Evolutionary conservation across 1,140 invertebrate species (phyloP), one percentile per base, ranked within the genome.

Genomic region (Temnothorax nylanderi): DNA sequence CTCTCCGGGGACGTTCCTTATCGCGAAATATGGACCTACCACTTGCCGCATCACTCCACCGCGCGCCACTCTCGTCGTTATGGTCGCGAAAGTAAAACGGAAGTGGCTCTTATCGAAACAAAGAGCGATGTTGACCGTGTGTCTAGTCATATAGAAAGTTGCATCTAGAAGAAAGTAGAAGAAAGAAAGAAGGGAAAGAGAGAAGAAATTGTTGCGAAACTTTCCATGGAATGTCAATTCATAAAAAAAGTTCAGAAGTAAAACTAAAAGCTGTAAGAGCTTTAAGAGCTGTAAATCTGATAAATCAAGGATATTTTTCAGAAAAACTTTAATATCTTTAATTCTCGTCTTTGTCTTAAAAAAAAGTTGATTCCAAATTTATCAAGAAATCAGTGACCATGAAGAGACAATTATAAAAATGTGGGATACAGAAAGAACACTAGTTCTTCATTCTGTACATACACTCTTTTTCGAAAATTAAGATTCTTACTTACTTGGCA

Each of bases 71-170:
- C 80, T 47, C 18, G 54, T 84, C 69, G 69, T 75, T 84, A 75
- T 44, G 69, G 41, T 60, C 32, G 26, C n/a, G 8, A 84, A 84
- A 84, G 80, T 41, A 58, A 56, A 64, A 85, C 82, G 74, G 72
- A 86, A 82, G 74, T 86, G 78, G 74, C 85, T 85, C 84, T 92
- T 89, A 77, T 87, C 82, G 89, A 91, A 88, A 92, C 89, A 92
- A 93, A 92, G 88, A 80, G 81, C 47, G 69, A 75, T 93, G 89
- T 93, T 92, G 92, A 92, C 89, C 91, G 82, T 91, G 78, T 85
- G 91, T 92, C 91, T 89, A 87, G 85, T 85, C 82, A 71, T 86
- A 90, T 90, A 90, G 88, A 92, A 92, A 90, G 78, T 56, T 44
- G n/a, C 21, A 75, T 62, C 21, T 41, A 3, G 44, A 78, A 58